A percentile compares a stretch with the other conserved stretches of the same genome.
Conservation (phyloP, 2,888 invertebrate genomes). For the Stenodera caucasica region DNA sequence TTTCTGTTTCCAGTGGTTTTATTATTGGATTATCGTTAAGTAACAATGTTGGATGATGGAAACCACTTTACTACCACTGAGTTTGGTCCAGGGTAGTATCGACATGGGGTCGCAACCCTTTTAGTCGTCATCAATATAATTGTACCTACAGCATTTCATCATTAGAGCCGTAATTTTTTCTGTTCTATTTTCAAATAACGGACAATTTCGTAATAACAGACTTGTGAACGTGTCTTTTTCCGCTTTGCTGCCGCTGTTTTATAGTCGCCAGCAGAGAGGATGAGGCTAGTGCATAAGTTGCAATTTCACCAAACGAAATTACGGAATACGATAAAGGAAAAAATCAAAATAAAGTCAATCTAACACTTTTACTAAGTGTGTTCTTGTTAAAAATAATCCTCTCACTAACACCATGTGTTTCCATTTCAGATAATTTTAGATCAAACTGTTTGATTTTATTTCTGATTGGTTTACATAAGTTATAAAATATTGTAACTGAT, state of each 20-base stretch:
- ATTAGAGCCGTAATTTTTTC: too few relatives aligned
- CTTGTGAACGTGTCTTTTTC: slow-evolving; percentile 65
- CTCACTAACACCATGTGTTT: slow-evolving; percentile 22
- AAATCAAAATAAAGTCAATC: slow-evolving; percentile 5
- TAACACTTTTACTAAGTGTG: slow-evolving; percentile 6
- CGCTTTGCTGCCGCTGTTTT: slow-evolving; percentile 65
- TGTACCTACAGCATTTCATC: slow-evolving; percentile 10
- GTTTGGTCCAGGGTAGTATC: slow-evolving; percentile 15
- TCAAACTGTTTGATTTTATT: slow-evolving; percentile 28
- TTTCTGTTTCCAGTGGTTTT: too few relatives aligned
- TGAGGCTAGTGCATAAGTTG: slow-evolving; percentile 57
- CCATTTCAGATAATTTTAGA: slow-evolving; percentile 29
- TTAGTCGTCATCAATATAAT: slow-evolving; percentile 14
- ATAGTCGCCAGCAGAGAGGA: slow-evolving; percentile 64
- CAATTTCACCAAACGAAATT: slow-evolving; percentile 17
- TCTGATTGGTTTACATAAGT: slow-evolving; percentile 24
- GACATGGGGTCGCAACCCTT: slow-evolving; percentile 18
- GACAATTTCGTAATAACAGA: too few relatives aligned
- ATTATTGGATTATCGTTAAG: slow-evolving; percentile 13
- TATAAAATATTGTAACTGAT: slow-evolving; percentile 24
- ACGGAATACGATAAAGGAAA: not conserved
- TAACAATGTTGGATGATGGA: slow-evolving; percentile 14
- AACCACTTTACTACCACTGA: slow-evolving; percentile 20
- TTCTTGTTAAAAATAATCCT: slow-evolving; percentile 7
- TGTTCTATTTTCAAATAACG: too few relatives aligned